phyloP scores from a whole-genome alignment of 2,888 invertebrate species.

The Eulithis testata region DNA sequence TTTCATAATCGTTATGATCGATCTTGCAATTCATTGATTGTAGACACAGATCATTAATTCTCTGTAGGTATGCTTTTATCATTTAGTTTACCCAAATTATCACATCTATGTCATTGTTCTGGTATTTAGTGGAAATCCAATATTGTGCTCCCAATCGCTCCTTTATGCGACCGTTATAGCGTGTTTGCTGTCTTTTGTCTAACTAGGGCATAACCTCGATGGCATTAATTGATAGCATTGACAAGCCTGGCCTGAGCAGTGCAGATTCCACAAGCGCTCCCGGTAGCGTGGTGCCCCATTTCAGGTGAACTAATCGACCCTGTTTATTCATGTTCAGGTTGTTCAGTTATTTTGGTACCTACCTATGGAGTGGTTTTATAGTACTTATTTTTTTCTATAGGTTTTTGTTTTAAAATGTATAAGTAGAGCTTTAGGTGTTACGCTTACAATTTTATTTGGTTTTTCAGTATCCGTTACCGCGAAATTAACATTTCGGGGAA shows the following conservation, averaged over 20 bases:
- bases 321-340: slow-evolving; percentile 34
- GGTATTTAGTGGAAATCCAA: slow-evolving; percentile 52
- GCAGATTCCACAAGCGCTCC: slow-evolving; percentile 49
- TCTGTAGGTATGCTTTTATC: background rate
- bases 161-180: slow-evolving; percentile 57
- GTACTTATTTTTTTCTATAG: too few relatives aligned
- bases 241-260: slow-evolving; percentile 56
- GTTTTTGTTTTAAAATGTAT: too few relatives aligned
- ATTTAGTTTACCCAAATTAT: slow-evolving; percentile 4
- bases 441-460: background rate
- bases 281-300: slow-evolving; percentile 36
- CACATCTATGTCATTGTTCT: slow-evolving; percentile 41
- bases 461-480: slow-evolving; percentile 1
- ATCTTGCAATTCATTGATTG: background rate
- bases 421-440: background rate
- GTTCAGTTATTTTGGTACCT: slow-evolving; percentile 30
- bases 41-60: background rate
- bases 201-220: slow-evolving; percentile 70
- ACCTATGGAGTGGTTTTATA: background rate
- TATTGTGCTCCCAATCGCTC: slow-evolving; percentile 54
- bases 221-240: slow-evolving; percentile 76
- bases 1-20: background rate
- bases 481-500: slow-evolving; percentile 3
- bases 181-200: slow-evolving; percentile 68
- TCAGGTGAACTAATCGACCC: slow-evolving; percentile 44